Evolutionary conservation across 2,888 invertebrate species (phyloP), one percentile per base, ranked within the genome.

Genomic region (Troides aeacus): DNA sequence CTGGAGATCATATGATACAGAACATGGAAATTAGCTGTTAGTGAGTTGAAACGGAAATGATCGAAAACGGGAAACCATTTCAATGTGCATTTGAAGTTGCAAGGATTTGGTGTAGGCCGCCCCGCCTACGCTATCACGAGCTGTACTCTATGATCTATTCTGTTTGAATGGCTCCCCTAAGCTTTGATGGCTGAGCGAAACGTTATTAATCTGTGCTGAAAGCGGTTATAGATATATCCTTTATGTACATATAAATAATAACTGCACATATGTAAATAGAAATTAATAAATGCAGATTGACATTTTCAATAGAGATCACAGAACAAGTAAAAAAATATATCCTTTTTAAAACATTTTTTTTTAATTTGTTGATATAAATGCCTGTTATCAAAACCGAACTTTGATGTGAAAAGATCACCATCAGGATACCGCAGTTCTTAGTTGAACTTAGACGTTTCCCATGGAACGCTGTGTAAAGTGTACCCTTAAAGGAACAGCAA

Each of bases 21-120:
- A 59, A 59, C 50, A 23, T 18, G 59, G 42, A 36, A 50, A 59
- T 59, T 53, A 64, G 63, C 17, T 46, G 64, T 64, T 69, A 56
- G 68, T 39, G 56, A 42, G 24, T 69, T 46, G 56, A n/a, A 18
- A 42, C 56, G 57, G 69, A 61, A 64, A 53, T 53, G 15, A 61
- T 64, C 53, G 60, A 61, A 61, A 69, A 61, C 56, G n/a, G 61
- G 64, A 60, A 61, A 64, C 30, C 64, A 64, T 64, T 39, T 56
- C 42, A 24, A 24, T 4, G 56, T 42, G 30, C 61, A 56, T 30
- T 63, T 39, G 59, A 17, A 23, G 30, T 36, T 21, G 46, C 46
- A 17, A 24, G 18, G 50, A 8, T 63, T 53, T 53, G 53, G 30
- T 1, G 23, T 17, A 18, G 8, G 63, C 15, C 30, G 18, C 18